phyloP scores from a whole-genome alignment of 2,888 invertebrate genomes.

The Eilema griseolum region DNA sequence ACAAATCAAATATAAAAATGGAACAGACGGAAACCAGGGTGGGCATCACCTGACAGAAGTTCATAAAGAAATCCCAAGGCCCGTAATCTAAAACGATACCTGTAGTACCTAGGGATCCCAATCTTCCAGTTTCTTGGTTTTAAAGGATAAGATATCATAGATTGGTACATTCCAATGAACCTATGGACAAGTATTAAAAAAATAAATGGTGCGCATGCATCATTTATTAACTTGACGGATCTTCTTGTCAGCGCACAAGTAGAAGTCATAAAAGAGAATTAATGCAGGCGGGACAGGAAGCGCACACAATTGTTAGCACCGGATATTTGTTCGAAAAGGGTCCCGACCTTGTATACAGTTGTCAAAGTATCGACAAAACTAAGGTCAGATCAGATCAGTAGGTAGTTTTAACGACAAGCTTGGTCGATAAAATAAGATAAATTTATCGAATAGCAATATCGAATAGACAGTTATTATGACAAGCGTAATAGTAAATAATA shows the following conservation, averaged over 20 bases:
- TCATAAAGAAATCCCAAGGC: neutral
- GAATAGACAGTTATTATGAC: conserved; percentile 22
- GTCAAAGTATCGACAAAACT: conserved; percentile 47
- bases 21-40: neutral
- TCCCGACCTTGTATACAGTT: conserved; percentile 70
- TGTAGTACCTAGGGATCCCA: neutral
- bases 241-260: conserved; percentile 63
- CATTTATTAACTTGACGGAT: conserved; percentile 55
- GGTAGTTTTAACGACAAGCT: conserved; percentile 29
- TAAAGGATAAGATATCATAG: neutral
- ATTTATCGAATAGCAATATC: conserved; percentile 16
- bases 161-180: neutral
- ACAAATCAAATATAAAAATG: neutral
- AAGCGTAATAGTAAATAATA: conserved; percentile 17
- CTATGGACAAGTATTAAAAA: neutral
- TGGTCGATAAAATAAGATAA: conserved; percentile 24
- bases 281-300: conserved; percentile 78
- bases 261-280: conserved; percentile 76
- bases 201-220: neutral
- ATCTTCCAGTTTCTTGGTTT: neutral
- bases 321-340: conserved; percentile 77
- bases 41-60: neutral
- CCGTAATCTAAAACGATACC: no score
- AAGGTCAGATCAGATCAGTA: conserved; percentile 41
- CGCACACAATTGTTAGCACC: conserved; percentile 70